Base-by-base conservation (phyloP, 2,888 invertebrate genomes). In the Neuroscelio doddi region DNA sequence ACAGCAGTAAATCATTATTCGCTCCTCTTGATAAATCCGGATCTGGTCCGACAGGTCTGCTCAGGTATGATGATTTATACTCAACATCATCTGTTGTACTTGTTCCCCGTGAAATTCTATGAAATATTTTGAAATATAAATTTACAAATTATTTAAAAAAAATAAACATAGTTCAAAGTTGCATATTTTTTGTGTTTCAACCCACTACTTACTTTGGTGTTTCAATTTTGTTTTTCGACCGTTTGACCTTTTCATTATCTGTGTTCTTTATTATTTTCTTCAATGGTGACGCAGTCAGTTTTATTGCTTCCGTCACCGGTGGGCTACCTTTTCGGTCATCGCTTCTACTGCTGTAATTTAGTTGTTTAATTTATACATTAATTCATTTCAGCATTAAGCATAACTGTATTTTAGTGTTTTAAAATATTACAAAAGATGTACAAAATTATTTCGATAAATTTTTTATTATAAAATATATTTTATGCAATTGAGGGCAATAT, bases 1-100 rank as follows among this genome's bases (percentile, higher is more conserved):
- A 95, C 95, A 95, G 82, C 24, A 95, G 86, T 17, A 94, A 84
- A 73, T 89, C 89, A 76, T 93, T 93, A 79, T 93, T 90, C 0
- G 95, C 90, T 49, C 96, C 96, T 78, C 90, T 91, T n/a, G 89
- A 86, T n/a, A 92, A 85, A 36, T 87, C 85, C 1, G 89, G 82
- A 85, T 95, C 91, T 17, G 93, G 91, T 15, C 96, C 96, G 47
- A 84, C 81, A 3, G 90, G 87, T 64, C 86, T 86, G 12, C 85
- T 82, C 55, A 88, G 77, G 77, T 88, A 89, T 39, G 86, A 85
- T 0, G 92, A 91, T 78, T 88, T 89, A 77, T 89, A 89, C 76
- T 87, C 88, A 42, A 83, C 78, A 47, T 88, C 88, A 64, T 86
- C 83, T 9, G 82, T 84, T 49, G 85, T 86, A 64, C 85, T 85